These are phyloP conservation scores for Balanococcus diminutus DNA, from an alignment of 2,888 invertebrate genomes.

Conservation along the genomic window DNA sequence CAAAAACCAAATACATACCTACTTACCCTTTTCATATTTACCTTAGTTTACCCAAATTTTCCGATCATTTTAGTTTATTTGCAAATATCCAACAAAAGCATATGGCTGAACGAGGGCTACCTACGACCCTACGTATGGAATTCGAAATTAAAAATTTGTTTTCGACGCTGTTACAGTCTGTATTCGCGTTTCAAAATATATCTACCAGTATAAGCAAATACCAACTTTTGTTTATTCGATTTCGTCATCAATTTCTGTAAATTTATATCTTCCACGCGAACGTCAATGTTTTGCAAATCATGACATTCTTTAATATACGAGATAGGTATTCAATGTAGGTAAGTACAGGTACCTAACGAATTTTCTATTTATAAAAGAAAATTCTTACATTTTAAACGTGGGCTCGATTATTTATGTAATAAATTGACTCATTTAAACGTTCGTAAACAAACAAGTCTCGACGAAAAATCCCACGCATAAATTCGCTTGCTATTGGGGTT, in stretches of 20 bases:
- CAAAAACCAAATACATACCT: background rate
- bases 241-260: background rate
- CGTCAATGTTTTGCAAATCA: background rate
- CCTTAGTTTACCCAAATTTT: background rate
- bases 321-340: background rate
- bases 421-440: constrained; percentile 2
- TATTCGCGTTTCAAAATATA: background rate
- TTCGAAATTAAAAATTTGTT: background rate
- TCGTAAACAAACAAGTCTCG: background rate
- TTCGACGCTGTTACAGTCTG: background rate
- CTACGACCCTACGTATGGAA: background rate
- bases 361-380: too few relatives aligned
- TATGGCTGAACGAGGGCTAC: background rate
- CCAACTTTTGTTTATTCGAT: background rate
- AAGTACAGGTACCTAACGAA: background rate
- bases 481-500: background rate
- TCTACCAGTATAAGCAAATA: background rate
- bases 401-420: constrained; percentile 13
- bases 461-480: background rate
- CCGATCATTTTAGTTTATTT: background rate
- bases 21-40: background rate
- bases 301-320: background rate
- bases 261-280: background rate
- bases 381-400: background rate
- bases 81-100: background rate